These are phyloP conservation scores for Solea solea DNA, from an alignment of 2,113 vertebrate genomes.

Conservation along the genomic window DNA sequence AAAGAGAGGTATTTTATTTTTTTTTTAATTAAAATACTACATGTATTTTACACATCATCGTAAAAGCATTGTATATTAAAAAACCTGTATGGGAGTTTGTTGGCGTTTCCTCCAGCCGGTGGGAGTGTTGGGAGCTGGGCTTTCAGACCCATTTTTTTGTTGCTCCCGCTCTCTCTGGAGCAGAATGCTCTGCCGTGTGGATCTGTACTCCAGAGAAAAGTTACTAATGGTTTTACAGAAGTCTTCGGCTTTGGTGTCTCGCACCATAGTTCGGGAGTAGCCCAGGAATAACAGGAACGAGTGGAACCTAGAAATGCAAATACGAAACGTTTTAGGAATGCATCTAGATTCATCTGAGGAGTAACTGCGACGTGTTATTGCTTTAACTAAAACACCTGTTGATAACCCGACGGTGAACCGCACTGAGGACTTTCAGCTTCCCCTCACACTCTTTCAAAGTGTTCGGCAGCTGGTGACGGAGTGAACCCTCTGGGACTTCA, in stretches of 20 bases:
- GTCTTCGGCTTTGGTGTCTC: constrained; percentile 70
- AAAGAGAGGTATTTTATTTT: no score
- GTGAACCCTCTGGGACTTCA: constrained; percentile 20
- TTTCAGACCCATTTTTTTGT: constrained; percentile 35
- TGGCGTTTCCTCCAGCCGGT: constrained; percentile 34
- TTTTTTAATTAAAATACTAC: background rate
- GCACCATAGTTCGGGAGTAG: constrained; percentile 75
- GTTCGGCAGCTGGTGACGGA: constrained; percentile 66
- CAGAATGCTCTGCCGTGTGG: constrained; percentile 65
- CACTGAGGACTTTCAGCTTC: constrained; percentile 78
- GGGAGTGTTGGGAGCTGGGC: constrained; percentile 5
- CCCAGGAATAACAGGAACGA: constrained; percentile 83
- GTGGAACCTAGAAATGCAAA: constrained; percentile 74
- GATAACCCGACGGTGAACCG: constrained; percentile 80
- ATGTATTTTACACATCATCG: background rate
- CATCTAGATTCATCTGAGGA: background rate
- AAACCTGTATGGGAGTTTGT: constrained; percentile 36
- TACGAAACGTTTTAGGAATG: background rate
- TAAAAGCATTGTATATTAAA: background rate
- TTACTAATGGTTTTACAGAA: constrained; percentile 83
- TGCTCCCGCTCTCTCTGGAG: constrained; percentile 72
- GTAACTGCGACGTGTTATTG: background rate
- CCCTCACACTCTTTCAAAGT: constrained; percentile 80
- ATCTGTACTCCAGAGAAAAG: constrained; percentile 82
- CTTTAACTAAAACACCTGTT: constrained; percentile 68